Conservation (phyloP, 2,113 vertebrate species). For the Labeo catla region DNA sequence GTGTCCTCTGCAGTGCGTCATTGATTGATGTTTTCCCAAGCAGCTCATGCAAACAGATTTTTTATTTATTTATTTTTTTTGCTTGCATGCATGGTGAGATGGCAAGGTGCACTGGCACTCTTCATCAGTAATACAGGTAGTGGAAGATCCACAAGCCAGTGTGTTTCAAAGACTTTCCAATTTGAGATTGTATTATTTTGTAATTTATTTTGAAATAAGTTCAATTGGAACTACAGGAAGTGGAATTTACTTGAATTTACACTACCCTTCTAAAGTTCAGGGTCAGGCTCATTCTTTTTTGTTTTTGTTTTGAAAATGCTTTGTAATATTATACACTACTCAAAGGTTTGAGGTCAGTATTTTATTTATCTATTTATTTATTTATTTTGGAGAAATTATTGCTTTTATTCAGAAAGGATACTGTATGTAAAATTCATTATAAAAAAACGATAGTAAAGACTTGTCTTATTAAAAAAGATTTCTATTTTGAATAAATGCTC, state of each 20-base stretch:
- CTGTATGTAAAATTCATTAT: background rate
- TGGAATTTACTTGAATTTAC: background rate
- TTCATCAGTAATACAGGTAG: slow-evolving; percentile 4
- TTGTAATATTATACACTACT: no score
- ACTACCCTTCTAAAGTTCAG: background rate
- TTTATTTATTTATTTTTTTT: background rate
- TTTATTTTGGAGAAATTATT: background rate
- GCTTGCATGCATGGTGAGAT: slow-evolving; percentile 11
- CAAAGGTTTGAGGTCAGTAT: no score
- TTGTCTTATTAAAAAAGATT: background rate
- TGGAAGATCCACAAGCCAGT: background rate
- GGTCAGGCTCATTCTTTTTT: no score
- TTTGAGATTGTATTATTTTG: background rate
- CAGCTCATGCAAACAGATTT: background rate
- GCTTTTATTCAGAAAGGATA: background rate
- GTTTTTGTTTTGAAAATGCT: no score
- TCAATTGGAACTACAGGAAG: background rate
- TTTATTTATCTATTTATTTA: no score
- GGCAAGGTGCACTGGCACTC: slow-evolving; percentile 3
- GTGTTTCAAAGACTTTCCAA: background rate
- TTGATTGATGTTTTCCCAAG: slow-evolving; percentile 2
- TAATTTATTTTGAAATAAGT: background rate
- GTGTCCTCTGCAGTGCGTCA: background rate
- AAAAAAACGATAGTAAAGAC: background rate
- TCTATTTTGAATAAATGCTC: background rate